Conservation (phyloP, 2,888 invertebrate genomes). For the Antheraea assamensis region DNA sequence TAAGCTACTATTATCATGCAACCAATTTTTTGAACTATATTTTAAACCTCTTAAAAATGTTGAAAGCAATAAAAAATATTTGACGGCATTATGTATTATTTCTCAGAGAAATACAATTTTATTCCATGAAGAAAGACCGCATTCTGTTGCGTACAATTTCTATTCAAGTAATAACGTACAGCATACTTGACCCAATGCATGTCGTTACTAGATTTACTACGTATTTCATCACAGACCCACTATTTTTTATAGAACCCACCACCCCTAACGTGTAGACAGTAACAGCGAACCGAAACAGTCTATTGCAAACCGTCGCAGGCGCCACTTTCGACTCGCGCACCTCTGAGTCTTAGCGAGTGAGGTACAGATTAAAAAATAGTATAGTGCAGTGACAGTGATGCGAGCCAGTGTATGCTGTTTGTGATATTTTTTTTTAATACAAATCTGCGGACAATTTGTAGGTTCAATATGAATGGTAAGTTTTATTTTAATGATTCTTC, state of each 20-base stretch:
- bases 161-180: background rate
- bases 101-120: background rate
- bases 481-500: conserved; percentile 14
- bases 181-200: background rate
- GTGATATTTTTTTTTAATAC: conserved; percentile 42
- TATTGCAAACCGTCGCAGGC: conserved; percentile 45
- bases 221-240: conserved; percentile 36
- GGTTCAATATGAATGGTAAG: conserved; percentile 72
- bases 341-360: conserved; percentile 27
- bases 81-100: background rate
- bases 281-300: conserved; percentile 35
- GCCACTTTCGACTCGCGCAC: conserved; percentile 47
- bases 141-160: background rate
- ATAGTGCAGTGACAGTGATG: conserved; percentile 74
- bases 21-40: no score
- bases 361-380: conserved; percentile 25
- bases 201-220: background rate
- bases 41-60: no score
- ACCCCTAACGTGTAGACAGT: conserved; percentile 18
- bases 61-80: background rate
- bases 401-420: conserved; percentile 55
- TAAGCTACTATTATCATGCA: no score
- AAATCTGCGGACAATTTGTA: conserved; percentile 57
- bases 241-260: conserved; percentile 33
- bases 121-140: background rate